These are phyloP conservation scores for Adelosebastes latens DNA, from an alignment of 2,797 vertebrate species.

Conservation along the genomic window DNA sequence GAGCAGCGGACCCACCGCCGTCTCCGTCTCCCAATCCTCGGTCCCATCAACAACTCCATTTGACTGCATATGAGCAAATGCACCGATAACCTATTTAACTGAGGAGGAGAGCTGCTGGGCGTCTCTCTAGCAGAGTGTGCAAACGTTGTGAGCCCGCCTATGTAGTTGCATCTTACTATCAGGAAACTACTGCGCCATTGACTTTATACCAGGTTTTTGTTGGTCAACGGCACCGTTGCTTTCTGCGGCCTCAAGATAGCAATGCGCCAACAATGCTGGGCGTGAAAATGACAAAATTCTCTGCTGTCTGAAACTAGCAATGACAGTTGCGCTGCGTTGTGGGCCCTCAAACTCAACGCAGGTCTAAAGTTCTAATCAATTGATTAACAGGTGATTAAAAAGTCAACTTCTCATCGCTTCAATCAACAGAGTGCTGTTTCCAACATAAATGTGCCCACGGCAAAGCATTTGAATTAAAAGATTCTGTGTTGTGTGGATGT, in stretches of 20 bases:
- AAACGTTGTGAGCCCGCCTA: no score
- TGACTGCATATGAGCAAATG: background rate
- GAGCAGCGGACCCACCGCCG: background rate
- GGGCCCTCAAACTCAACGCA: background rate
- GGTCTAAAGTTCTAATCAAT: background rate
- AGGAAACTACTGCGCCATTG: background rate
- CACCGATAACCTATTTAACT: background rate
- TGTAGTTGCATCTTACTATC: no score
- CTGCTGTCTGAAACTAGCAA: no score
- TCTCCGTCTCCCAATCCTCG: background rate
- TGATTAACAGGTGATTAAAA: background rate
- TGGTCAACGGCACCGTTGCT: background rate
- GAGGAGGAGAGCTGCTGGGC: no score
- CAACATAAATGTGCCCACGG: background rate
- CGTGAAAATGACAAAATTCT: no score
- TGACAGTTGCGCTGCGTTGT: background rate
- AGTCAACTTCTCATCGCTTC: background rate
- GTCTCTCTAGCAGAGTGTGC: no score
- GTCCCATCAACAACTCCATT: background rate
- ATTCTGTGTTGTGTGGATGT: background rate
- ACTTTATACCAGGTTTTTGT: background rate
- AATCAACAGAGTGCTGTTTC: background rate
- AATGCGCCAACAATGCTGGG: no score
- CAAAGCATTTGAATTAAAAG: background rate
- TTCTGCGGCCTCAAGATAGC: background rate